These are phyloP conservation scores for Schizopygopsis pylzovi DNA, from an alignment of 2,797 vertebrate species.

Conservation along the genomic window DNA sequence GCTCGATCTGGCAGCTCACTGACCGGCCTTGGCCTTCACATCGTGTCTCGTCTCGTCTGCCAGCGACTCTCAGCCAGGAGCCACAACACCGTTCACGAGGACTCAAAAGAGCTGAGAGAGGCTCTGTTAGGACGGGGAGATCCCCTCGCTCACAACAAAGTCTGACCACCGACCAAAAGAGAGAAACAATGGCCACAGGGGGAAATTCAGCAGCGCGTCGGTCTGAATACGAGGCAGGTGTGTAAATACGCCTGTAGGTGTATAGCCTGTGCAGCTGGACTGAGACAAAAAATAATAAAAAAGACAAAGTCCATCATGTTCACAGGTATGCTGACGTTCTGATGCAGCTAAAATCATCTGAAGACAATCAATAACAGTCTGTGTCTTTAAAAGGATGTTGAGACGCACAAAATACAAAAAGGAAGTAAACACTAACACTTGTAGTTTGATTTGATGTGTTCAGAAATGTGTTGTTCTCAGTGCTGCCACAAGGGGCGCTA, in stretches of 20 bases:
- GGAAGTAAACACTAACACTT: neutral
- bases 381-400: neutral
- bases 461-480: neutral
- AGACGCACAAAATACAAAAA: neutral
- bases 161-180: neutral
- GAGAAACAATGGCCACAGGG: neutral
- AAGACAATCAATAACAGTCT: neutral
- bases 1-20: conserved; percentile 5
- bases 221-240: conserved; percentile 63
- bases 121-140: neutral
- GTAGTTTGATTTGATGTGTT: neutral
- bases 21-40: conserved; percentile 36
- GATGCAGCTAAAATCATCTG: neutral
- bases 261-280: conserved; percentile 68
- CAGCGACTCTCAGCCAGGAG: conserved; percentile 24
- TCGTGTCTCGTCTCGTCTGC: conserved; percentile 10
- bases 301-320: conserved; percentile 73
- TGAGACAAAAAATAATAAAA: conserved; percentile 30
- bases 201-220: neutral
- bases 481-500: neutral
- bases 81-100: neutral
- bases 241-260: conserved; percentile 74
- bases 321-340: conserved; percentile 53
- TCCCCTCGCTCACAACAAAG: neutral
- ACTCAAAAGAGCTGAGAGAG: conserved; percentile 16